These are phyloP conservation scores for Pinna nobilis DNA, from an alignment of 1,140 invertebrate species.

Conservation along the genomic window DNA sequence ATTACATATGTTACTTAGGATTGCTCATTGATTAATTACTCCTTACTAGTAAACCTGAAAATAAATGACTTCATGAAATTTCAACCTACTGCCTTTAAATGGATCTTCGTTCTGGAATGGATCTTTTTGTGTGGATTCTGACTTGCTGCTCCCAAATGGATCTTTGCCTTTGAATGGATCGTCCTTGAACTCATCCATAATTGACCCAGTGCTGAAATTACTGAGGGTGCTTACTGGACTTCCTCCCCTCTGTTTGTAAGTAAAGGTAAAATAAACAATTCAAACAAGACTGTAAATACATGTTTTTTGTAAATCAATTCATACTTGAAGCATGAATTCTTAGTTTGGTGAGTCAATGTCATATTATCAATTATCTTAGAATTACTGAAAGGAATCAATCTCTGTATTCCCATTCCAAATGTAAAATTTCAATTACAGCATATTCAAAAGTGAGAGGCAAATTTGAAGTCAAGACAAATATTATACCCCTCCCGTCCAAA, in stretches of 20 bases:
- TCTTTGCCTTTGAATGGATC: constrained; percentile 76
- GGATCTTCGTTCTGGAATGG: constrained; percentile 68
- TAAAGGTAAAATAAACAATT: neutral
- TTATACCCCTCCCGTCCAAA: too few species aligned
- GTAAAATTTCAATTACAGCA: too few species aligned
- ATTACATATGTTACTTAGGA: too few species aligned
- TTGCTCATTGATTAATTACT: too few species aligned
- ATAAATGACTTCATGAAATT: neutral
- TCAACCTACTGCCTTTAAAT: constrained; percentile 75
- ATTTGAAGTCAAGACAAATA: too few species aligned
- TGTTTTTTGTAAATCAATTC: too few species aligned
- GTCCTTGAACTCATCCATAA: constrained; percentile 63
- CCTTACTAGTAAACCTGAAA: constrained; percentile 70
- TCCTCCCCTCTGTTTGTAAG: constrained; percentile 24
- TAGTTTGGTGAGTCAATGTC: too few species aligned
- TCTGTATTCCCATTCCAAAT: too few species aligned
- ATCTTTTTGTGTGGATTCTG: constrained; percentile 32
- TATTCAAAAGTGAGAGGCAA: too few species aligned
- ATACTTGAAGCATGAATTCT: too few species aligned
- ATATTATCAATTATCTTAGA: too few species aligned
- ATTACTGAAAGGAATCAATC: too few species aligned
- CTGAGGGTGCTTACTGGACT: constrained; percentile 56
- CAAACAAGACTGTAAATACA: neutral
- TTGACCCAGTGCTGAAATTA: constrained; percentile 50
- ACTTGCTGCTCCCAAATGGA: constrained; percentile 75